Conservation (phyloP, 2,113 vertebrate genomes). For the Nicator chloris region DNA sequence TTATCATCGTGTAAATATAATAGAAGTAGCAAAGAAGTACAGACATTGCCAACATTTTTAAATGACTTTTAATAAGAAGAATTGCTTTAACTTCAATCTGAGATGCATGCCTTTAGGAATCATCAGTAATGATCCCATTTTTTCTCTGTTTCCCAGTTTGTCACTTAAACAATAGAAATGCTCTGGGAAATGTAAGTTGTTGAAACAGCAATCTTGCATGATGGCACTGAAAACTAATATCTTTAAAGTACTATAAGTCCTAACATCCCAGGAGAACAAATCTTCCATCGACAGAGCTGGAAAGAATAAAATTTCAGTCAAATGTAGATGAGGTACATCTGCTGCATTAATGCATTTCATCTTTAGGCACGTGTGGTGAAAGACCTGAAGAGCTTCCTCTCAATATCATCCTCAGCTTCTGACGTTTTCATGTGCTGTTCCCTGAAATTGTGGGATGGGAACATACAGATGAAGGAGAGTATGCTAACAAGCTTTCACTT, state of each 20-base stretch:
- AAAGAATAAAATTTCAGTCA: constrained; percentile 41
- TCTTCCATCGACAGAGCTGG: constrained; percentile 11
- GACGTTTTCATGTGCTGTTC: constrained; percentile 15
- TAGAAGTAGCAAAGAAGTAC: constrained; percentile 19
- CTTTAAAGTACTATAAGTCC: constrained; percentile 9
- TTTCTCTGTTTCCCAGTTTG: constrained; percentile 20
- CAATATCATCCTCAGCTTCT: constrained; percentile 46
- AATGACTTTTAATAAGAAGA: constrained; percentile 41
- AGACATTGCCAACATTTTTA: not conserved
- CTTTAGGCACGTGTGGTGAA: not conserved
- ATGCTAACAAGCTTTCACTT: not conserved
- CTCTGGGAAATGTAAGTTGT: not conserved
- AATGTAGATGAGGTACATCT: constrained; percentile 22
- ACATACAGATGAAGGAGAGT: constrained; percentile 19
- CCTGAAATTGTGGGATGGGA: constrained; percentile 45
- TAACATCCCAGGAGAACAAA: constrained; percentile 27
- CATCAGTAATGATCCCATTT: not conserved
- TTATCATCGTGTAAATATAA: not conserved
- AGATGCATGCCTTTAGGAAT: constrained; percentile 18
- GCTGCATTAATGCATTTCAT: constrained; percentile 25
- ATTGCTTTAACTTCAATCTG: not conserved
- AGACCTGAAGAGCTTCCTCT: constrained; percentile 49
- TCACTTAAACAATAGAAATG: constrained; percentile 21
- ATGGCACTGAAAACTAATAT: constrained; percentile 10
- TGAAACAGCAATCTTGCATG: not conserved